Percentiles rank a stretch among this genome's conserved stretches.
Conservation (phyloP, 2,797 vertebrate genomes). For the Botia kubotai region DNA sequence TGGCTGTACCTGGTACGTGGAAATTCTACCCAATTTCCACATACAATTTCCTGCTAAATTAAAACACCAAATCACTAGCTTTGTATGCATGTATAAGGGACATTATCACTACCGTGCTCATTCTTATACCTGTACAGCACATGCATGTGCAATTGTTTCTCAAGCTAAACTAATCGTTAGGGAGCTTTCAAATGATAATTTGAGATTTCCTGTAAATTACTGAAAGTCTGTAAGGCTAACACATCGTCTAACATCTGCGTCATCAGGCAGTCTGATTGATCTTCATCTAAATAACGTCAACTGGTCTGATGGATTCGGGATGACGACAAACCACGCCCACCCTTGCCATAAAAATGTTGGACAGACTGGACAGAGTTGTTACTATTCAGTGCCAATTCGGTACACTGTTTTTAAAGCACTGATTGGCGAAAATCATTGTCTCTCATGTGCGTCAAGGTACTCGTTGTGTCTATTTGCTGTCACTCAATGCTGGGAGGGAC, state of each 20-base stretch:
- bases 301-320: not conserved
- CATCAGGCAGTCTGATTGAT: not conserved
- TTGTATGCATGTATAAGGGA: no score
- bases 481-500: conserved; percentile 21
- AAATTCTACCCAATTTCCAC: not conserved
- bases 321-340: not conserved
- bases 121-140: not conserved
- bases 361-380: not conserved
- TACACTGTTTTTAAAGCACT: not conserved
- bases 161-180: not conserved
- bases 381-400: not conserved
- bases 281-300: not conserved
- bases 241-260: not conserved
- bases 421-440: conserved; percentile 32
- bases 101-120: not conserved
- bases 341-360: not conserved
- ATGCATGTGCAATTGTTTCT: not conserved
- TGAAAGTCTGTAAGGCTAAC: not conserved
- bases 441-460: conserved; percentile 3
- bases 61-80: no score
- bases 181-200: not conserved
- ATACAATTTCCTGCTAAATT: no score
- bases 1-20: not conserved
- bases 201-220: not conserved
- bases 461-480: conserved; percentile 30